These are phyloP conservation scores for Aplysia californica DNA, from an alignment of 1,140 invertebrate species.

Conservation along the genomic window DNA sequence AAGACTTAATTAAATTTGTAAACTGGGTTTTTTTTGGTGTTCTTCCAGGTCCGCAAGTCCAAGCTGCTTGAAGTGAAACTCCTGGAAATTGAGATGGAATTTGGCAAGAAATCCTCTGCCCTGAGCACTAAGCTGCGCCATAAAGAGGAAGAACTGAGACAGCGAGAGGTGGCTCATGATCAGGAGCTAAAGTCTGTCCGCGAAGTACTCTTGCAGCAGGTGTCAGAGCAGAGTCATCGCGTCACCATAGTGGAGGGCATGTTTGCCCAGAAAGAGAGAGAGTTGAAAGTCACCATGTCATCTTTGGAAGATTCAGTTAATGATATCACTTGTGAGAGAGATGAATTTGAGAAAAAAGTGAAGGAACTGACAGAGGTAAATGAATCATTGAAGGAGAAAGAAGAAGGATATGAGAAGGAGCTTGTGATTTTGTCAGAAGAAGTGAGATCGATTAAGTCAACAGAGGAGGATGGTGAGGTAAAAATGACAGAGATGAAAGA, in stretches of 20 bases:
- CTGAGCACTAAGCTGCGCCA: slow-evolving; percentile 30
- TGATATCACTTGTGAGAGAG: slow-evolving; percentile 1
- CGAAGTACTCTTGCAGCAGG: not conserved
- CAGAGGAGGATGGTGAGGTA: slow-evolving; percentile 13
- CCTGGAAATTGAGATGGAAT: slow-evolving; percentile 23
- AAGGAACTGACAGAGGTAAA: slow-evolving; percentile 7
- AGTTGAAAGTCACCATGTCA: slow-evolving; percentile 5
- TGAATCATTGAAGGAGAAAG: not conserved
- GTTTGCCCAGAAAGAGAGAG: slow-evolving; percentile 35
- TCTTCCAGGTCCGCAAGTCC: slow-evolving; percentile 11
- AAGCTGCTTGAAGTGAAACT: slow-evolving; percentile 15
- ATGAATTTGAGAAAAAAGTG: not conserved
- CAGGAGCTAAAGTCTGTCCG: slow-evolving; percentile 6
- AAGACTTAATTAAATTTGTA: too few relatives aligned
- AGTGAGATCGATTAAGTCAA: not conserved
- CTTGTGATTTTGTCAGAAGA: slow-evolving; percentile 6
- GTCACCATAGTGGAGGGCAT: slow-evolving; percentile 20
- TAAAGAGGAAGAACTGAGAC: slow-evolving; percentile 31
- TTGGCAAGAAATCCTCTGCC: slow-evolving; percentile 23
- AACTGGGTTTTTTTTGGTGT: not conserved
- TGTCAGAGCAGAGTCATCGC: slow-evolving; percentile 17
- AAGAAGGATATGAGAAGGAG: slow-evolving; percentile 1
- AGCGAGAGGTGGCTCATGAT: slow-evolving; percentile 22
- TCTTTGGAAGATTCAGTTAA: slow-evolving; percentile 6
- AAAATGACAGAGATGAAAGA: slow-evolving; percentile 27